These are phyloP conservation scores for Gymnocheta viridis DNA, from an alignment of 2,888 invertebrate genomes.

Conservation along the genomic window DNA sequence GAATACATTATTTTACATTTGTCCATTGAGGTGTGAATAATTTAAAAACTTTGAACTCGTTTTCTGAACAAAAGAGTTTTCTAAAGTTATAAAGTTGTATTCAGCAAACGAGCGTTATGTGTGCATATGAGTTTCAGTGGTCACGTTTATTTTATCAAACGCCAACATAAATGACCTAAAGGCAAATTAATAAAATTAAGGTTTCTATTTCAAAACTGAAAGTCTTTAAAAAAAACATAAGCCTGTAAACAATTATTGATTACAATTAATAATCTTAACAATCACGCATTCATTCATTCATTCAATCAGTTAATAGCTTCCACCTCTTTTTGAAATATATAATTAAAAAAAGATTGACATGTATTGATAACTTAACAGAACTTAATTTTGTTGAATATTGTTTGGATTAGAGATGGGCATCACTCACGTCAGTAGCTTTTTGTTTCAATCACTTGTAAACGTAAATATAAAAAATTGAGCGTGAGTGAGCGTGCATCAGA, in stretches of 20 bases:
- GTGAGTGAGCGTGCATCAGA: too few relatives aligned
- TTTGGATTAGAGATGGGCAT: too few relatives aligned
- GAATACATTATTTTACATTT: too few relatives aligned
- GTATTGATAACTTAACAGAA: not conserved
- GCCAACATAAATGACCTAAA: not conserved
- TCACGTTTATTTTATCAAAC: not conserved
- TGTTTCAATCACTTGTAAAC: too few relatives aligned
- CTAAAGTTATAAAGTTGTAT: too few relatives aligned
- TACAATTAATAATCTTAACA: not conserved
- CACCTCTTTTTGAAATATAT: not conserved
- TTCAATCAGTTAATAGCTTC: not conserved
- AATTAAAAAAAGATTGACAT: not conserved
- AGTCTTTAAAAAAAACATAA: not conserved
- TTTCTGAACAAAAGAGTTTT: too few relatives aligned
- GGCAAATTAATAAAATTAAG: not conserved
- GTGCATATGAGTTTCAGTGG: not conserved
- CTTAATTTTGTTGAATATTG: not conserved
- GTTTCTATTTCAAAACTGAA: not conserved
- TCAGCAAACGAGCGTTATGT: too few relatives aligned
- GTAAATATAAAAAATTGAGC: too few relatives aligned
- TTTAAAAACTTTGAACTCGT: too few relatives aligned
- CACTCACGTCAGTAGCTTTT: too few relatives aligned
- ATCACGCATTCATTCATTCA: constrained; percentile 1
- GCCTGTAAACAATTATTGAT: not conserved
- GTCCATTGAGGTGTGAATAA: too few relatives aligned